These are phyloP conservation scores for Athalia rosae DNA, from an alignment of 2,888 invertebrate species.

Conservation along the genomic window DNA sequence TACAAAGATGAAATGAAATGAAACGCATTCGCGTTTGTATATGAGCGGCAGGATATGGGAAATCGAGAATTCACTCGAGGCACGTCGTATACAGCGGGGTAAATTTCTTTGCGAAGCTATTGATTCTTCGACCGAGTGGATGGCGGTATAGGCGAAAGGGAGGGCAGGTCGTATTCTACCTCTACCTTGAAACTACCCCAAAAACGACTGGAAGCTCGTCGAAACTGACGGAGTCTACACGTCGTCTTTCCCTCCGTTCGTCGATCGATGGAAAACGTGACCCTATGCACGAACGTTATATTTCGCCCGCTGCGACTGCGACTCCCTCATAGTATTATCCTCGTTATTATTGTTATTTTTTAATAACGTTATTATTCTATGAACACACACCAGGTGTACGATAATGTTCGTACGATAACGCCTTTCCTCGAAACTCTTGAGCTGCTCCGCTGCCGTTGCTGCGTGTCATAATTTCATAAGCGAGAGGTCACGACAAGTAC, in stretches of 20 bases:
- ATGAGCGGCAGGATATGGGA: too few species aligned
- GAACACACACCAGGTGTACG: background rate
- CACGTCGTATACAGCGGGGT: background rate
- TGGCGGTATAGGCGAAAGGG: background rate
- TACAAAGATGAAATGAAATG: too few species aligned
- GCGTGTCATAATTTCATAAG: slow-evolving; percentile 32
- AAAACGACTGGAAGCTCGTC: slow-evolving; percentile 7
- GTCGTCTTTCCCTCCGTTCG: background rate
- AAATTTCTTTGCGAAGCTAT: background rate
- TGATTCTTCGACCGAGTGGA: background rate
- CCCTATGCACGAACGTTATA: slow-evolving; percentile 20
- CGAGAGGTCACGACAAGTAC: background rate
- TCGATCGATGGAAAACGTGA: slow-evolving; percentile 39
- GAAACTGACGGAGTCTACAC: slow-evolving; percentile 3
- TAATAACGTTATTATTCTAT: background rate
- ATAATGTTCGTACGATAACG: slow-evolving; percentile 2
- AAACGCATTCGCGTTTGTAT: too few species aligned
- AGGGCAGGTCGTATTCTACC: background rate
- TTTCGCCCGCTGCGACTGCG: background rate
- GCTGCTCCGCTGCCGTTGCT: background rate
- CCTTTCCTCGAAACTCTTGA: slow-evolving; percentile 11
- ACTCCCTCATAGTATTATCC: background rate
- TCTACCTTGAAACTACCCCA: slow-evolving; percentile 27
- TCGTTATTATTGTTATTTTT: background rate
- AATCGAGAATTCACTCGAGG: too few species aligned